phyloP scores from a whole-genome alignment of 2,888 invertebrate genomes.

The Podotricha telesiphe region DNA sequence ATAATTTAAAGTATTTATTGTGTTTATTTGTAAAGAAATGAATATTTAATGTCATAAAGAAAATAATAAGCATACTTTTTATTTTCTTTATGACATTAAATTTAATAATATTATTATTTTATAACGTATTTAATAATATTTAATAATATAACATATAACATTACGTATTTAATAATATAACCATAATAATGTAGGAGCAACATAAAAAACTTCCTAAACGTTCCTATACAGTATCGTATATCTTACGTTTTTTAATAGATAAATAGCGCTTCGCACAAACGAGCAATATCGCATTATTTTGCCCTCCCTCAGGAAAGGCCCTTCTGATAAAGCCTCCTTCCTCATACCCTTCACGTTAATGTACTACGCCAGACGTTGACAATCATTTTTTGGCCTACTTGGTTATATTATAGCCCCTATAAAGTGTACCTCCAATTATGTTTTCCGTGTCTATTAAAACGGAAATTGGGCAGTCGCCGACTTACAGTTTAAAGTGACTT shows the following conservation, averaged over 20 bases:
- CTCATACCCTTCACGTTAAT: slow-evolving; percentile 83
- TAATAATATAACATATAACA: no score
- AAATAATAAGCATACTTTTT: slow-evolving; percentile 71
- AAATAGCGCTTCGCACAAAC: slow-evolving; percentile 83
- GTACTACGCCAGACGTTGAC: slow-evolving; percentile 83
- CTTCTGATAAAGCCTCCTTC: slow-evolving; percentile 82
- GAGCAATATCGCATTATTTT: slow-evolving; percentile 84
- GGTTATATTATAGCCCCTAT: slow-evolving; percentile 80
- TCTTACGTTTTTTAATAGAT: slow-evolving; percentile 83
- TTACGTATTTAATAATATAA: slow-evolving; percentile 77
- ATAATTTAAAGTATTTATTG: no score
- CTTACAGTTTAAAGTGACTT: slow-evolving; percentile 61
- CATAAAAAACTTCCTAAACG: slow-evolving; percentile 79
- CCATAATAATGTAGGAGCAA: slow-evolving; percentile 69
- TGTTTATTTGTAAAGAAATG: no score
- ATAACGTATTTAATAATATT: no score
- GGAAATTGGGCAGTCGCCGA: slow-evolving; percentile 68
- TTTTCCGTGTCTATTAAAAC: slow-evolving; percentile 80
- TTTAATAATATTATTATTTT: no score
- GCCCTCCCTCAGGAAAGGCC: slow-evolving; percentile 83
- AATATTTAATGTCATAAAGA: slow-evolving; percentile 49
- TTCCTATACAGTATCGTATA: slow-evolving; percentile 78
- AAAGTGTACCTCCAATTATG: slow-evolving; percentile 83
- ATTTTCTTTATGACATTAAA: no score
- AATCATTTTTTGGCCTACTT: slow-evolving; percentile 84